Evolutionary conservation across 2,888 invertebrate genomes (phyloP), one percentile per base, ranked within the genome.

Genomic region (Calephelis perditalis): DNA sequence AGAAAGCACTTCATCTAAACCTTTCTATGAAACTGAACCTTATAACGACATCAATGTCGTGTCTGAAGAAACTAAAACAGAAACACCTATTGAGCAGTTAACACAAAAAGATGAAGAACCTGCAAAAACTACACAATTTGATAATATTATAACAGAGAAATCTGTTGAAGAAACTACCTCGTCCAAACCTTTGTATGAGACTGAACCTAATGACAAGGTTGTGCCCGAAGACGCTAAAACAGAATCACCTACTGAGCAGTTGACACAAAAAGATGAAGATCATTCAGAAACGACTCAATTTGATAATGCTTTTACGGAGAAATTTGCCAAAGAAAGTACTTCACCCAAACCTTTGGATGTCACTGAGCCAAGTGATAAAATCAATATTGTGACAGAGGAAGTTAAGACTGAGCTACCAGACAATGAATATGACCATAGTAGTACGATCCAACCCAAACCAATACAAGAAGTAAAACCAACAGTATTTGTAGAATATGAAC

Each of bases 91-190:
- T 15, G 37, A 61, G 35, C 57, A 52, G 65, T 9, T 35, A 7
- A 47, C 52, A 36, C 47, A 36, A 26, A 62, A 65, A 49, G 46
- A 64, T 46, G 60, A 65, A 36, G 63, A 63, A 62, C 66, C 8
- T 5, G 56, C 26, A 7, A 43, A 44, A 37, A 9, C 46, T n/a
- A 55, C 55, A n/a, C 11, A 15, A 58, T 4, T 35, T 40, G 26
- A 37, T 9, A 56, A 11, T 36, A n/a, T 35, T 11, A 46, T 62
- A 12, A 12, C 58, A 43, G 58, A 62, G 5, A 58, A 62, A 10
- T 15, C 10, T 7, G 11, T 54, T 11, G 52, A 54, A 54, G 62
- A 52, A 7, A 10, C 4, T 8, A 40, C 37, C 7, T 37, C 62
- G 2, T 45, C 44, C 4, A 57, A 49, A 11, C 15, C 37, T 10